Evolutionary conservation across 2,113 vertebrate species (phyloP), one percentile per base, ranked within the genome.

Genomic region (Poeciliopsis turrubarensis): DNA sequence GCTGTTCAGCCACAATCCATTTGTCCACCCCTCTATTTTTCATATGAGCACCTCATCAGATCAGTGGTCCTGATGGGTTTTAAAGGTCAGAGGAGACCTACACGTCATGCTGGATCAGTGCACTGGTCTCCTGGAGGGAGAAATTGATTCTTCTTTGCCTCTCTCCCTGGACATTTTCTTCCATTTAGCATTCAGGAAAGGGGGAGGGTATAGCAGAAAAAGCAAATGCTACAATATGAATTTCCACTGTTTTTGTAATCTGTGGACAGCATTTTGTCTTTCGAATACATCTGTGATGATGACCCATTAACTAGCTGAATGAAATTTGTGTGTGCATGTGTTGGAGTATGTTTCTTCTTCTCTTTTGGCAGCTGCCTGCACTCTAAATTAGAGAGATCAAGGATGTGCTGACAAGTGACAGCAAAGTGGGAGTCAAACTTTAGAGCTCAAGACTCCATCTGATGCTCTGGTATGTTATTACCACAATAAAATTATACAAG

Each of bases 11-110:
- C 44, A 17, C 2, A 3, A 9, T 31, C 22, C 39, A 13, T 3
- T 29, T 47, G 22, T 39, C 31, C 29, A n/a, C 27, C 41, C 37
- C 72, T 57, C 34, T 61, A n/a, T 22, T 78, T 27, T 15, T 69
- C 31, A 51, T 51, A 44, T 78, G 61, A 68, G n/a, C 39, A 25
- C 60, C 78, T 92, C 88, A 90, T 91, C 88, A 91, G 91, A 93
- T 93, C 78, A 68, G 72, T 87, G 69, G 79, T 65, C 81, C 81
- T 44, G 54, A 81, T 88, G 70, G 32, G 64, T 74, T 75, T 66
- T 44, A 30, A 78, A 86, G 85, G 88, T 91, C 86, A 93, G 41
- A 90, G 84, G 85, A 78, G 51, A 69, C 37, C 75, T 72, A 65
- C 19, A 67, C 86, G 79, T 83, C 69, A 68, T 91, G 14, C 27